Evolutionary conservation across 2,888 invertebrate genomes (phyloP).

Genomic region (Daptonema setosum): DNA sequence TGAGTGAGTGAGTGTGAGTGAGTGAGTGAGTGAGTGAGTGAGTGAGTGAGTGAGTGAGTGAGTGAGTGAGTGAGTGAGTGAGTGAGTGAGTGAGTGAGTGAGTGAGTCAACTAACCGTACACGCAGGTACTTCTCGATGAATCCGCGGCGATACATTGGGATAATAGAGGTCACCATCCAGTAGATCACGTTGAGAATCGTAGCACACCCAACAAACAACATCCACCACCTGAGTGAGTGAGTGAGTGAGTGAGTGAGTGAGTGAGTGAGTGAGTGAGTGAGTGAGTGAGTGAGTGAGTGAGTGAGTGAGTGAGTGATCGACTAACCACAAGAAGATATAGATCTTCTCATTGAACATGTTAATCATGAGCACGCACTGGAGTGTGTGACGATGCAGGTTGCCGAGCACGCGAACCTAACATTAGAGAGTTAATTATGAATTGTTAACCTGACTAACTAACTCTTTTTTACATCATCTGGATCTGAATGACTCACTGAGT

Average conservation of each 20-base stretch:
- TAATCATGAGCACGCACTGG: conserved; percentile 12
- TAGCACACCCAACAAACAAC: conserved; percentile 4
- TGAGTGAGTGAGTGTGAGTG: too few species aligned
- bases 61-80: too few species aligned
- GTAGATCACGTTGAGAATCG: conserved; percentile 9
- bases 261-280: not conserved
- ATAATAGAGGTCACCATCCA: conserved; percentile 10
- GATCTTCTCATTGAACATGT: conserved; percentile 18
- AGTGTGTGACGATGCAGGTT: conserved; percentile 14
- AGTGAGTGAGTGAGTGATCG: too few species aligned
- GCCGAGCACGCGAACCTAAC: conserved; percentile 11
- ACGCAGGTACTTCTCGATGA: conserved; percentile 4
- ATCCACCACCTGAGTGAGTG: conserved; percentile 10
- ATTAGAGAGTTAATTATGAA: not conserved
- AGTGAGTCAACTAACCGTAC: not conserved
- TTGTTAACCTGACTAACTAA: too few species aligned
- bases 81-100: too few species aligned
- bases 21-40: too few species aligned
- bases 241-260: not conserved
- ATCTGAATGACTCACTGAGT: too few species aligned
- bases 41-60: too few species aligned
- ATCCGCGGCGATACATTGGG: not conserved
- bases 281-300: too few species aligned
- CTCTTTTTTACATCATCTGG: too few species aligned
- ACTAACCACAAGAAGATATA: conserved; percentile 11